Evolutionary conservation across 1,140 invertebrate species (phyloP).

Genomic region (Apis cerana): DNA sequence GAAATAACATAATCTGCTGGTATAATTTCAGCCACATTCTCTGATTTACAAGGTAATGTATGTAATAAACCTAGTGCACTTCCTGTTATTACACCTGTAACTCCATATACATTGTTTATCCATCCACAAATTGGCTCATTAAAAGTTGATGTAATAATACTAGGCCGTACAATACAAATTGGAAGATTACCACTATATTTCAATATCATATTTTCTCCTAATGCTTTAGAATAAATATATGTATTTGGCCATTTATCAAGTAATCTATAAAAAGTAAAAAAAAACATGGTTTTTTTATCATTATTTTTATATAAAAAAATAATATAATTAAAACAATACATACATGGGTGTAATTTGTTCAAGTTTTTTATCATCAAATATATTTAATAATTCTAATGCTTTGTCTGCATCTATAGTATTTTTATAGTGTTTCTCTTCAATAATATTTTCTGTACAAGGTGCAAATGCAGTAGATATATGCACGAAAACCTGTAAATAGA

Average conservation of each 20-base stretch:
- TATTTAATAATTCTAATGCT: constrained; percentile 76
- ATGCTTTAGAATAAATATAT: constrained; percentile 92
- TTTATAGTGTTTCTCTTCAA: constrained; percentile 84
- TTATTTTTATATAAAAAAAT: neutral
- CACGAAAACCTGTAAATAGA: constrained; percentile 69
- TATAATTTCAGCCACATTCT: constrained; percentile 89
- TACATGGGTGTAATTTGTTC: constrained; percentile 77
- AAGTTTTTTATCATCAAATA: constrained; percentile 75
- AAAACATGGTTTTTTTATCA: neutral
- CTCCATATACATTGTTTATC: constrained; percentile 94
- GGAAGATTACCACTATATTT: constrained; percentile 87
- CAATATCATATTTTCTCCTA: constrained; percentile 88
- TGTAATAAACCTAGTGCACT: constrained; percentile 89
- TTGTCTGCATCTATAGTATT: constrained; percentile 78
- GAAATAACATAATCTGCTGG: constrained; percentile 94
- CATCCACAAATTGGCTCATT: constrained; percentile 88
- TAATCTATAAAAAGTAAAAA: constrained; percentile 80
- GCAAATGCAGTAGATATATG: constrained; percentile 87
- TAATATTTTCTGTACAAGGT: constrained; percentile 83
- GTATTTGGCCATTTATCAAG: constrained; percentile 91
- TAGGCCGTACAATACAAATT: constrained; percentile 86
- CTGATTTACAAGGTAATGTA: constrained; percentile 84
- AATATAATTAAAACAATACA: constrained; percentile 48
- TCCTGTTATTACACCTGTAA: constrained; percentile 85
- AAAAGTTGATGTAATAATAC: constrained; percentile 89